A percentile compares a stretch with the other conserved stretches of the same genome.
Evolutionary conservation across 2,888 invertebrate species (phyloP).

Genomic region (Spisula subtruncata): DNA sequence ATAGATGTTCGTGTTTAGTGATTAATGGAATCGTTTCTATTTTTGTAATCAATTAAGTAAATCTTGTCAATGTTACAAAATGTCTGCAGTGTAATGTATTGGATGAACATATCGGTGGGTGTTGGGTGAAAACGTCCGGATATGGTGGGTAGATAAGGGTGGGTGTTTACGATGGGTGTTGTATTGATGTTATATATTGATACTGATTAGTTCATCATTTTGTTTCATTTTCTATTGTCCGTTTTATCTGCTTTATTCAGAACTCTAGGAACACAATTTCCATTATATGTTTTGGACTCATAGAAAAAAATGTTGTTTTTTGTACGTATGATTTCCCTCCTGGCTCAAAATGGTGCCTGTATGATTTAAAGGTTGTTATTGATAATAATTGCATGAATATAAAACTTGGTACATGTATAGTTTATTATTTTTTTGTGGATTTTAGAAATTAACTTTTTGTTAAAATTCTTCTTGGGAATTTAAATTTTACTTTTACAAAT

Average conservation of each 20-base stretch:
- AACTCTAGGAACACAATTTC: neutral
- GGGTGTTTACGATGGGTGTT: neutral
- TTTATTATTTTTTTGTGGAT: too few relatives aligned
- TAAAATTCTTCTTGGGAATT: too few relatives aligned
- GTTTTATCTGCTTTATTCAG: neutral
- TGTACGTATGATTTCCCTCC: neutral
- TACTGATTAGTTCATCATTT: neutral
- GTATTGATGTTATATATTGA: too few relatives aligned
- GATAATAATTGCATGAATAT: neutral
- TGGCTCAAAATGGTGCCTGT: neutral
- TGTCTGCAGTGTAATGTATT: neutral
- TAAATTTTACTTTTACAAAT: too few relatives aligned
- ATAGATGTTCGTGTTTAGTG: too few relatives aligned
- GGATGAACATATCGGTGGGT: neutral
- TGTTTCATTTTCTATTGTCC: too few relatives aligned
- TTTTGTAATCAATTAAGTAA: too few relatives aligned
- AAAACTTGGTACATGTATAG: too few relatives aligned
- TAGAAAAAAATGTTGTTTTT: neutral
- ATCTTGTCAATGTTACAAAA: neutral
- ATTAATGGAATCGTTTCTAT: too few relatives aligned
- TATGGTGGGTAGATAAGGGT: neutral
- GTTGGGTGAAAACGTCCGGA: neutral
- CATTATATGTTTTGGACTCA: neutral
- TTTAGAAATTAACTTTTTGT: too few relatives aligned
- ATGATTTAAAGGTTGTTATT: conserved; percentile 9